A percentile compares a stretch with the other conserved stretches of the same genome.
Evolutionary conservation across 2,888 invertebrate genomes (phyloP).

Genomic region (Amorpha juglandis): DNA sequence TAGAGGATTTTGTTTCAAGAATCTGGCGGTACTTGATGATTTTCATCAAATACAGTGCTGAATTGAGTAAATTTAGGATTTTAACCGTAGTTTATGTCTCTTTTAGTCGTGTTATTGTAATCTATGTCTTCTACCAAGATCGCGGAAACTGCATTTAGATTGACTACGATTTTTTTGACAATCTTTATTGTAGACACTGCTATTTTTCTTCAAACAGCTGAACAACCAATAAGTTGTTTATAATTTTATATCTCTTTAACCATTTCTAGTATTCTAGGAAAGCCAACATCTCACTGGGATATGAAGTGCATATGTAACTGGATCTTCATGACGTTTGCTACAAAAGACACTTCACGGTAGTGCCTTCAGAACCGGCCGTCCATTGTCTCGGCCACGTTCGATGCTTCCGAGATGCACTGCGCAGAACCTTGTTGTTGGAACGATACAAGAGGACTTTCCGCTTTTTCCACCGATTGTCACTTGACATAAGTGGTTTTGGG

Average conservation of each 20-base stretch:
- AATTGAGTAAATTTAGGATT: too few species aligned
- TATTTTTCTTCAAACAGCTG: too few species aligned
- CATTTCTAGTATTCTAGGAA: background rate
- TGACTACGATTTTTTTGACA: too few species aligned
- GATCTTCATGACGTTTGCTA: constrained; percentile 60
- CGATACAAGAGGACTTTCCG: background rate
- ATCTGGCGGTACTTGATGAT: too few species aligned
- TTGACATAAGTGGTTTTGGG: background rate
- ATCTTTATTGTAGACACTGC: too few species aligned
- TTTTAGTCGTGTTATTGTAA: too few species aligned
- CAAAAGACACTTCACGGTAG: constrained; percentile 30
- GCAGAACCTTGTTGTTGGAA: background rate
- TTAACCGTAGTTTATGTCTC: too few species aligned
- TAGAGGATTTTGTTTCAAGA: too few species aligned
- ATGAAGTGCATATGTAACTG: constrained; percentile 44
- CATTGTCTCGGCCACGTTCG: constrained; percentile 20
- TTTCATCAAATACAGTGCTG: too few species aligned
- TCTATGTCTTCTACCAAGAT: too few species aligned
- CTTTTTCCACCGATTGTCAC: background rate
- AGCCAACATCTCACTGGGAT: background rate
- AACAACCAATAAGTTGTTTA: too few species aligned
- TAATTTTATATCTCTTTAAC: background rate
- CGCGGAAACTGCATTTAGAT: too few species aligned
- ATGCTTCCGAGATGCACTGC: background rate
- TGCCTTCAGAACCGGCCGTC: constrained; percentile 16